Conservation (phyloP, 2,888 invertebrate genomes). For the Papilio protenor region DNA sequence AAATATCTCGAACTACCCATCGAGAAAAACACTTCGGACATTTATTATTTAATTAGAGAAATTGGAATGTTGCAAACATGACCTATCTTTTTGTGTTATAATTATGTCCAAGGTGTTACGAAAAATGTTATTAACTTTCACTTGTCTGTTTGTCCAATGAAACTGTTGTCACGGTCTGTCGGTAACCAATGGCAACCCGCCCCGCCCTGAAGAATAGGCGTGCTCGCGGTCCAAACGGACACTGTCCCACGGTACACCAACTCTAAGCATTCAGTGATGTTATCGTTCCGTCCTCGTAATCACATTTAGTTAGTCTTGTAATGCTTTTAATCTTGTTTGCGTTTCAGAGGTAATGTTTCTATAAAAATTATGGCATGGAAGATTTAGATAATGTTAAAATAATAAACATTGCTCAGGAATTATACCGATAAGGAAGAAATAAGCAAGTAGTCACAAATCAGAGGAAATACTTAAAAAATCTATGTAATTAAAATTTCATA, state of each 20-base stretch:
- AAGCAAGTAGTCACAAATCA: not conserved
- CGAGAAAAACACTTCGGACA: not conserved
- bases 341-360: conserved; percentile 2
- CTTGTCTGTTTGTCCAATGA: conserved; percentile 79
- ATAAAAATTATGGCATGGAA: not conserved
- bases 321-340: conserved; percentile 18
- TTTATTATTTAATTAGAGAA: not conserved
- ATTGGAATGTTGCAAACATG: conserved; percentile 21
- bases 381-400: not conserved
- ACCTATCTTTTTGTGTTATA: conserved; percentile 50
- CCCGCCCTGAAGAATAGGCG: conserved; percentile 80
- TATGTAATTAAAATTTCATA: too few relatives aligned
- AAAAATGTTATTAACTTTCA: conserved; percentile 78
- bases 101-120: conserved; percentile 72
- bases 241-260: conserved; percentile 50
- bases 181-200: conserved; percentile 79
- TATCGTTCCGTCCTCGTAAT: conserved; percentile 36
- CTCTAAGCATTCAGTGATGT: conserved; percentile 46
- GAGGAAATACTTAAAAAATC: not conserved
- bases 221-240: conserved; percentile 63
- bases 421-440: not conserved
- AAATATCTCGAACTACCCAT: not conserved
- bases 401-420: not conserved
- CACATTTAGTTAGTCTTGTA: conserved; percentile 23
- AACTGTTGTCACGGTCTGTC: conserved; percentile 78